phyloP scores from a whole-genome alignment of 2,888 invertebrate species.

The Scaptomyza flava region DNA sequence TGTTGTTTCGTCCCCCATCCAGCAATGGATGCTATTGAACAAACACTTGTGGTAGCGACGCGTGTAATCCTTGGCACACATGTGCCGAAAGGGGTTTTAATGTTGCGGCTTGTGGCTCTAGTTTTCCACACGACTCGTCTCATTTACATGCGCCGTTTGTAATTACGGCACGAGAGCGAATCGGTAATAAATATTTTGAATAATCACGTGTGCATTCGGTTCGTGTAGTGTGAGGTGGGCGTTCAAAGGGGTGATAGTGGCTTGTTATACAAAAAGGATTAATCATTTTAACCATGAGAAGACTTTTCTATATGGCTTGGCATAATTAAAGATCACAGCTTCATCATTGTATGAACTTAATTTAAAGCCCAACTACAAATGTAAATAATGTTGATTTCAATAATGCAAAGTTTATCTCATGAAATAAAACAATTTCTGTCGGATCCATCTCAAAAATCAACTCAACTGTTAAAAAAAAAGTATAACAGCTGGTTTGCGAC shows the following conservation, averaged over 20 bases:
- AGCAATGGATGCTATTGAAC: neutral
- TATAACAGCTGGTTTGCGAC: constrained; percentile 15
- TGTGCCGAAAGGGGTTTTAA: constrained; percentile 73
- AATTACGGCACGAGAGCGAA: constrained; percentile 53
- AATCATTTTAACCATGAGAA: constrained; percentile 18
- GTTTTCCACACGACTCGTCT: constrained; percentile 51
- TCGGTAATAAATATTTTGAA: constrained; percentile 56
- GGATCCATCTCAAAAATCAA: no score
- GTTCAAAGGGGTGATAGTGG: constrained; percentile 9
- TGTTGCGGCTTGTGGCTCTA: constrained; percentile 49
- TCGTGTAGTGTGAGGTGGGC: neutral
- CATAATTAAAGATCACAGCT: constrained; percentile 31
- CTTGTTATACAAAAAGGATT: constrained; percentile 25
- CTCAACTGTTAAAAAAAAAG: no score
- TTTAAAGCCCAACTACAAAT: neutral
- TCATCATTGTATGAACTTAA: neutral
- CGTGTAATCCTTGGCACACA: constrained; percentile 53
- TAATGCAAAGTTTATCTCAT: no score
- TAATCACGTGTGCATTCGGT: constrained; percentile 48
- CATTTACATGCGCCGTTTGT: constrained; percentile 50
- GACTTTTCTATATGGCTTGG: neutral
- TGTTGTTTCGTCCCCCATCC: constrained; percentile 8
- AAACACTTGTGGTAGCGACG: constrained; percentile 51
- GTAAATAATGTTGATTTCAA: no score
- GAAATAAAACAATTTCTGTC: no score